Conservation (phyloP, 2,113 vertebrate species). For the Scolopax mira region DNA sequence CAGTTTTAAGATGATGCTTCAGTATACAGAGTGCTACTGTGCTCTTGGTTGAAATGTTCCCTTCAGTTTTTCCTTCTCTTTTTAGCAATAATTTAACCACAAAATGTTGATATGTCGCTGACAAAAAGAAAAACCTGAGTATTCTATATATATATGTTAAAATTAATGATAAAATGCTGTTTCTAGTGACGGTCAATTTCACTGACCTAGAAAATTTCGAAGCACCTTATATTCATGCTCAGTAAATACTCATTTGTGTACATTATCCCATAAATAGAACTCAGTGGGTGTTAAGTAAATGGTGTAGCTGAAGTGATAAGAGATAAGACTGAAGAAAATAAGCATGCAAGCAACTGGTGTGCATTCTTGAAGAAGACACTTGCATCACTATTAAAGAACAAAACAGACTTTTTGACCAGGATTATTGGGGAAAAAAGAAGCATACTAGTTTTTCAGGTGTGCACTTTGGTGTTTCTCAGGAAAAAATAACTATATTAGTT, state of each 20-base stretch:
- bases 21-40: neutral
- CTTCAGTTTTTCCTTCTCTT: neutral
- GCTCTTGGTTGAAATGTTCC: neutral
- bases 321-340: slow-evolving; percentile 7
- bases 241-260: slow-evolving; percentile 1
- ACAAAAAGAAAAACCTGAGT: neutral
- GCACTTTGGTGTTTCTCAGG: neutral
- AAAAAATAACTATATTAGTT: neutral
- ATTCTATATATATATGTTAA: neutral
- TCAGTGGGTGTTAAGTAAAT: neutral
- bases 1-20: neutral
- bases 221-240: neutral
- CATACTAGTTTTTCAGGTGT: neutral
- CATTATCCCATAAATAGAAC: neutral
- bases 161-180: neutral
- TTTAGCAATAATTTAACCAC: neutral
- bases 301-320: slow-evolving; percentile 11
- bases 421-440: neutral
- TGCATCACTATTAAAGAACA: neutral
- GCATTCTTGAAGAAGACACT: neutral
- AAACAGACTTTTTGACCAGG: neutral
- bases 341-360: neutral
- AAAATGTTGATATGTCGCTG: neutral
- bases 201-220: neutral
- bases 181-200: neutral